These are phyloP conservation scores for Tortrix viridana DNA, from an alignment of 2,888 invertebrate genomes.

Conservation along the genomic window DNA sequence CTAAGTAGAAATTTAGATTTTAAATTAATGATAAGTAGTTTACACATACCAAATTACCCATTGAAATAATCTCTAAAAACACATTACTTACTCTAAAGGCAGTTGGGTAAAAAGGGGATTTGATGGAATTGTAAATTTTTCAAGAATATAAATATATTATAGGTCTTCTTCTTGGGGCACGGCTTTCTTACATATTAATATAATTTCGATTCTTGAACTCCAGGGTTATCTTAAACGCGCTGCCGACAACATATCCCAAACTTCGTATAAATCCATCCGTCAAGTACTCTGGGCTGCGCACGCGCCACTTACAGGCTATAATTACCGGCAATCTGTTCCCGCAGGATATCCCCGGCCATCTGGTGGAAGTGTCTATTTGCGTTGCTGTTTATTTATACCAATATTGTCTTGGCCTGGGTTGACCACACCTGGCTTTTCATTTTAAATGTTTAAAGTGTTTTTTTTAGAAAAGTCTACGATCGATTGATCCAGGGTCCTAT, in stretches of 20 bases:
- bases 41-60: too few relatives aligned
- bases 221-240: constrained; percentile 1
- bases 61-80: too few relatives aligned
- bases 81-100: too few relatives aligned
- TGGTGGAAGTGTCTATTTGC: constrained; percentile 68
- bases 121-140: too few relatives aligned
- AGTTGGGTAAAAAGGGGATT: too few relatives aligned
- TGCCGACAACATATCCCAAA: constrained; percentile 1
- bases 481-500: too few relatives aligned
- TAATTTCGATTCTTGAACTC: too few relatives aligned
- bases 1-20: neutral
- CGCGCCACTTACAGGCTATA: constrained; percentile 67
- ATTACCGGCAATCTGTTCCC: constrained; percentile 75
- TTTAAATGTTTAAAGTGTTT: neutral
- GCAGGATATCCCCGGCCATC: constrained; percentile 82
- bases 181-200: too few relatives aligned
- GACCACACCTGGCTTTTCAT: constrained; percentile 29
- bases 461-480: neutral
- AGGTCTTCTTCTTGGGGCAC: too few relatives aligned
- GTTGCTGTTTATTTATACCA: constrained; percentile 39
- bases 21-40: neutral
- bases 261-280: constrained; percentile 14
- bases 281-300: constrained; percentile 43
- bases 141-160: too few relatives aligned
- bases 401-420: constrained; percentile 39